Percentiles rank a stretch among this genome's conserved stretches.
phyloP scores from a whole-genome alignment of 2,113 vertebrate genomes.

The Caranx melampygus region DNA sequence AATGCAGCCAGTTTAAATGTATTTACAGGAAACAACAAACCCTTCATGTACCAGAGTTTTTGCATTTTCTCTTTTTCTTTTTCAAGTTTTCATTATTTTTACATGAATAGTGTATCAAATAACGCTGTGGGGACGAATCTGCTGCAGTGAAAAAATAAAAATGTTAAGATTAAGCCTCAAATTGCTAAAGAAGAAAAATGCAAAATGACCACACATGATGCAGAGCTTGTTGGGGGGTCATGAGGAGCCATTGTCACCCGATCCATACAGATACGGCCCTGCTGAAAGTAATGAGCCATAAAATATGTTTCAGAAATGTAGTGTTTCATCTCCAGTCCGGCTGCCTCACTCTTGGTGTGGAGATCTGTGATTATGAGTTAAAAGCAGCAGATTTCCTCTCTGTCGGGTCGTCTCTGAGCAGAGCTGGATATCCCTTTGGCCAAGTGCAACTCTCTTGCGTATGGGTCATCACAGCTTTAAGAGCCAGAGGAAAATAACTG shows the following conservation, averaged over 20 bases:
- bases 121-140: too few relatives aligned
- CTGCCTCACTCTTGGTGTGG: neutral
- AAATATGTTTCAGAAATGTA: neutral
- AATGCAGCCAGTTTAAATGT: too few relatives aligned
- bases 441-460: conserved; percentile 73
- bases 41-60: too few relatives aligned
- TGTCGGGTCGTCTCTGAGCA: conserved; percentile 60
- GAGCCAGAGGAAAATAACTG: conserved; percentile 72
- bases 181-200: too few relatives aligned
- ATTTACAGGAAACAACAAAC: too few relatives aligned
- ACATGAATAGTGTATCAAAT: too few relatives aligned
- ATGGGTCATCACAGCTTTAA: conserved; percentile 71
- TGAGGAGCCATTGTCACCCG: neutral
- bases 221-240: too few relatives aligned
- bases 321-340: neutral
- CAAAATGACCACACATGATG: too few relatives aligned
- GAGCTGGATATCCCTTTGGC: conserved; percentile 53
- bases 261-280: neutral
- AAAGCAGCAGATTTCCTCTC: conserved; percentile 51
- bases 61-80: too few relatives aligned
- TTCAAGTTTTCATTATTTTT: too few relatives aligned
- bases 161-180: too few relatives aligned
- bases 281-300: neutral
- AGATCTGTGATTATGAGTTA: conserved; percentile 29
- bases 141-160: too few relatives aligned